phyloP scores from a whole-genome alignment of 2,797 vertebrate genomes.

The Heliangelus exortis region DNA sequence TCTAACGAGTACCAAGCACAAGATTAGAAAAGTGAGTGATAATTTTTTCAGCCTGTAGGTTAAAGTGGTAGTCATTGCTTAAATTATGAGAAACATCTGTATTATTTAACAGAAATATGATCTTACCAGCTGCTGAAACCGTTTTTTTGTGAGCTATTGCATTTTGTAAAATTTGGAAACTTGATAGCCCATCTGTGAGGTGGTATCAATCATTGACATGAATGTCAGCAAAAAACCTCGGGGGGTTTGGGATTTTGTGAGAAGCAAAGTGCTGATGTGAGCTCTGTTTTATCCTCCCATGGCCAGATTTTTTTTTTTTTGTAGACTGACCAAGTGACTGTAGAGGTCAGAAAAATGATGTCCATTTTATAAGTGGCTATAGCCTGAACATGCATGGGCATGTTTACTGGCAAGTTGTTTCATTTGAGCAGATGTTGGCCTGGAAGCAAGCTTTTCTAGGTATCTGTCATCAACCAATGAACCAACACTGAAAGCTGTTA shows the following conservation, averaged over 20 bases:
- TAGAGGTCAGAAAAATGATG: background rate
- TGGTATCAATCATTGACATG: background rate
- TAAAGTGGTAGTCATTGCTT: background rate
- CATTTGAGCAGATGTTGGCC: background rate
- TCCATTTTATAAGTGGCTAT: background rate
- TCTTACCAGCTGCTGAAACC: background rate
- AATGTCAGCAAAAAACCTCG: background rate
- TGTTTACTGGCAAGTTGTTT: background rate
- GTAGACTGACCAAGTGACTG: background rate
- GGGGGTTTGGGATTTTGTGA: background rate
- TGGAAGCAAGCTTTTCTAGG: background rate
- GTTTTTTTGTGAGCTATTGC: background rate
- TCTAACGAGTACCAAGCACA: background rate
- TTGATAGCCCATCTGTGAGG: background rate
- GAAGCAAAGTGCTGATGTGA: background rate
- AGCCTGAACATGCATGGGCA: background rate
- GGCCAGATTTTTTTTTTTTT: background rate
- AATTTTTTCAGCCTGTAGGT: background rate
- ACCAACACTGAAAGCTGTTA: background rate
- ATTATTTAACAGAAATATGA: background rate
- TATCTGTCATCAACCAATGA: background rate
- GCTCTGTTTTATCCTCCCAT: rapidly evolving
- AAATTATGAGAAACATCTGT: background rate
- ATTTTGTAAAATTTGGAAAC: background rate
- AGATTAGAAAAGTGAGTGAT: background rate